Evolutionary conservation across 35 echinoderm and acorn worm species (phyloP), one percentile per base, ranked within the genome.

Genomic region (Apostichopus californicus): DNA sequence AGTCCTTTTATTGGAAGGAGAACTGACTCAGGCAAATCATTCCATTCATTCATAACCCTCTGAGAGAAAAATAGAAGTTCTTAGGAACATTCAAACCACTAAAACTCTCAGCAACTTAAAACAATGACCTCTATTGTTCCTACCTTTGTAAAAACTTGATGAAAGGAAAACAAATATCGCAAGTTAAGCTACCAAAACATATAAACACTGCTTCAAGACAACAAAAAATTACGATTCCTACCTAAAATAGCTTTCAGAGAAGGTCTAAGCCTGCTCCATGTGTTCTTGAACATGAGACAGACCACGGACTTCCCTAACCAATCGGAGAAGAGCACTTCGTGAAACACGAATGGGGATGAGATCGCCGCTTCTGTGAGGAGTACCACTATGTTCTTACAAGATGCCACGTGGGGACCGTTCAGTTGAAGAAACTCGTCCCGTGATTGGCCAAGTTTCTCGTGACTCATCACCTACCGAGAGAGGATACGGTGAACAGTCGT

Each of bases 281-380:
- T 91, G 91, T 95, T 98, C 93, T 98, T 98, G 87, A 98, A 95
- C 97, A 98, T 98, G 57, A 90, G 95, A 14, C 94, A 95, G 12
- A 98, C 95, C 34, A 96, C 70, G 1, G 95, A 90, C 92, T 96
- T 98, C 14, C 97, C 97, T 14, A 98, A 88, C 97, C 97, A 98
- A 80, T 98, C 97, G 53, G 97, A 95, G 92, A 98, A 98, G 34
- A 98, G 95, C 25, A 98, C 93, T 54, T 98, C 97, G 85, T 98
- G 97, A 86, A 98, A 98, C 34, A 98, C 93, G 25, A 98, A 98
- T 13, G 97, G 97, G 3, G 97, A 98, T 55, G 88, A 70, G 56
- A 78, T 88, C 0, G 97, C 79, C 52, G 93, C 90, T 53, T 96
- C 97, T 5, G 97, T 98, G 80, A 98, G 60, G 71, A 98, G 78